Evolutionary conservation across 2,797 vertebrate genomes (phyloP), one percentile per base, ranked within the genome.

Genomic region (Carcharodon carcharias): DNA sequence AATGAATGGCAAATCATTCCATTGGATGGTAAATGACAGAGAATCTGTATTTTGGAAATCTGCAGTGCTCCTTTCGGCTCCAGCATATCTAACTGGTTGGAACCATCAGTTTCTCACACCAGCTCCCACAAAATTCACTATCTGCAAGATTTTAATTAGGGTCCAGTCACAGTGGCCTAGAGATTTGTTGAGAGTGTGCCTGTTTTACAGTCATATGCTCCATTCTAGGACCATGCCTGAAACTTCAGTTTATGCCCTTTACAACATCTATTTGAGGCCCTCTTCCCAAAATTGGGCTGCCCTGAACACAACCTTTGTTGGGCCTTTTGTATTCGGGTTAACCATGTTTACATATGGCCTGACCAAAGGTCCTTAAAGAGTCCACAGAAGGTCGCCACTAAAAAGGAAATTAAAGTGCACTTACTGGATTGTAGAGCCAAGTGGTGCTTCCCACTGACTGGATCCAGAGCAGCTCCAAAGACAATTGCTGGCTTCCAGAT

Each of bases 1-100:
- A 93, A 54, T 95, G 94, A 95, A 73, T 73, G 26, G 45, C 45
- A 73, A 95, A 95, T 95, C 21, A 95, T 69, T 69, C 50, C 26
- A 50, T 16, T 56, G 94, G 26, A 21, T 11, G 26, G 45, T 95
- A 31, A 95, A 95, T 71, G 71, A 73, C 56, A 95, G 67, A 28
- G 8, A 95, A 4, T n/a, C 45, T 18, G 14, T 71, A 35, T 77
- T 95, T 71, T 73, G 45, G 45, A 95, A 71, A 95, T 35, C 67
- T 56, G 94, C 65, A 50, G 82, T 18, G 40, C 40, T 7, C 40
- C 31, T 95, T 95, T 73, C 67, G 71, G 35, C n/a, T 65, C 40
- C 61, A 45, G 18, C 65, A 40, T 23, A 69, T 1, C 28, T 71
- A 95, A 28, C 23, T 45, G 40, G 50, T 54, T 31, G 93, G 54